Percentiles rank a stretch among this genome's conserved stretches.
These are phyloP conservation scores for Ricordea florida DNA, from an alignment of 92 coral and sea anemone species.

Conservation along the genomic window DNA sequence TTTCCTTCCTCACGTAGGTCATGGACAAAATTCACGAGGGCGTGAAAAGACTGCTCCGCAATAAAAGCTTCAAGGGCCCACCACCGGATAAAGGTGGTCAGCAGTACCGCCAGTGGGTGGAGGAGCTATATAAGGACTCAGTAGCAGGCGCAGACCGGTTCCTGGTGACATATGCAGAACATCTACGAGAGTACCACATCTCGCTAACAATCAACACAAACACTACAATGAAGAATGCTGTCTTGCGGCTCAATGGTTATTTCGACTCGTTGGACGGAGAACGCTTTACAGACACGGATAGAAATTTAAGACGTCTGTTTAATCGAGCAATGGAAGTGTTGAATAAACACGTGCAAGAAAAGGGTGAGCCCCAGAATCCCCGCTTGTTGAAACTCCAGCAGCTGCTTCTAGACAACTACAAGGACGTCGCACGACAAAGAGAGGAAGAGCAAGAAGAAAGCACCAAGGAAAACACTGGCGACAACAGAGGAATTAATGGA, in stretches of 20 bases:
- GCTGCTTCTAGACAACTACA: conserved; percentile 52
- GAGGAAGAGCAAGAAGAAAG: background rate
- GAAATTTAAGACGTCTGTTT: conserved; percentile 55
- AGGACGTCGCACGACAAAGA: background rate
- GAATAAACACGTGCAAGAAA: conserved; percentile 2
- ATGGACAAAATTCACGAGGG: conserved; percentile 69
- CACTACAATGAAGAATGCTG: conserved; percentile 82
- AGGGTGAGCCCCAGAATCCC: conserved; percentile 80
- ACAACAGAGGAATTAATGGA: background rate
- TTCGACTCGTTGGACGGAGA: conserved; percentile 44
- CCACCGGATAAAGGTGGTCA: conserved; percentile 45
- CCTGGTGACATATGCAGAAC: conserved; percentile 85
- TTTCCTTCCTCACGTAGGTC: background rate
- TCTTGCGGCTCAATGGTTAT: conserved; percentile 45
- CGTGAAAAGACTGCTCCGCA: background rate
- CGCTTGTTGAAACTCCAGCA: conserved; percentile 64
- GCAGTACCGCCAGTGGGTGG: conserved; percentile 90
- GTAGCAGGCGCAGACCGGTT: conserved; percentile 58
- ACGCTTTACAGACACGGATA: conserved; percentile 51
- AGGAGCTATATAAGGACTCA: conserved; percentile 56
- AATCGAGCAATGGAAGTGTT: conserved; percentile 48
- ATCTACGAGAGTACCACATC: conserved; percentile 74
- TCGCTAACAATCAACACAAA: conserved; percentile 83
- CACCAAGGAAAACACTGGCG: background rate
- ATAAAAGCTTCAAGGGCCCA: conserved; percentile 2